Percentiles rank a stretch among this genome's conserved stretches.
These are phyloP conservation scores for Hipparchia sbordonii DNA, from an alignment of 2,888 invertebrate species.

Conservation along the genomic window DNA sequence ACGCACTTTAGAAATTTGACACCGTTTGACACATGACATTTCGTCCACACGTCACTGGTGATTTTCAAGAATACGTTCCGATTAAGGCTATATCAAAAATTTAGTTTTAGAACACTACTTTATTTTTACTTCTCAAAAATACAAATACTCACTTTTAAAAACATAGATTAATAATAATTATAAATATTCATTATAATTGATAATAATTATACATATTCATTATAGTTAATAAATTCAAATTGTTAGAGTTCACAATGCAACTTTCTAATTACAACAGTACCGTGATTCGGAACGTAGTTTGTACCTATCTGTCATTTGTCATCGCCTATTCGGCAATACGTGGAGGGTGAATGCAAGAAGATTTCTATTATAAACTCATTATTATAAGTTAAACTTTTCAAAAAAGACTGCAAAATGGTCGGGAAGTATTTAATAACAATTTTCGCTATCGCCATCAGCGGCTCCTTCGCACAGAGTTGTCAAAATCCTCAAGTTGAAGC, in stretches of 20 bases:
- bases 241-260: not conserved
- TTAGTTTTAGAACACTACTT: not conserved
- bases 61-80: conserved; percentile 60
- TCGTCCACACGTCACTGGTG: conserved; percentile 67
- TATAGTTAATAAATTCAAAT: not conserved
- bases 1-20: too few species aligned
- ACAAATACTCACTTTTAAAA: too few species aligned
- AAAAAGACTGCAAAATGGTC: conserved; percentile 69
- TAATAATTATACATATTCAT: too few species aligned
- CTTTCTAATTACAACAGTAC: not conserved
- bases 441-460: conserved; percentile 56
- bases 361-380: conserved; percentile 18
- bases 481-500: conserved; percentile 87
- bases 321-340: conserved; percentile 38
- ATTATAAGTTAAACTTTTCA: conserved; percentile 48
- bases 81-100: conserved; percentile 19
- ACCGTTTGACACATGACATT: conserved; percentile 38
- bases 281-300: conserved; percentile 11
- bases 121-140: not conserved
- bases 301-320: conserved; percentile 29
- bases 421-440: conserved; percentile 65
- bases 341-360: conserved; percentile 40
- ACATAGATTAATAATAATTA: too few species aligned
- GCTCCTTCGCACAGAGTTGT: conserved; percentile 62
- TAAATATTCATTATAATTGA: too few species aligned